These are phyloP conservation scores for Ophiothrix spiculata DNA, from an alignment of 35 echinoderm and acorn worm genomes.

Conservation along the genomic window DNA sequence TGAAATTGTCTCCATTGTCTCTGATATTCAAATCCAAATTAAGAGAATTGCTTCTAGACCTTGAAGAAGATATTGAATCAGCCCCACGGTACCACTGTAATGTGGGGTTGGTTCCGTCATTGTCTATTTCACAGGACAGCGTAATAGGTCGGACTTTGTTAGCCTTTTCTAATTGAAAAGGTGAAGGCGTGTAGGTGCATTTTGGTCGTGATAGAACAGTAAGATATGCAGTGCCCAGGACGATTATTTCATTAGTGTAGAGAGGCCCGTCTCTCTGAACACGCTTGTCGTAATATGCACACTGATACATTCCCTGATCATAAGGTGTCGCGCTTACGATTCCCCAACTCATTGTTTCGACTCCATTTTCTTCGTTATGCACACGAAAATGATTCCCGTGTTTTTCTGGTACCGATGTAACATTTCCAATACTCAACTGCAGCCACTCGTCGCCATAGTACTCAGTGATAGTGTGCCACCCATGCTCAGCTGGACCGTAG, in stretches of 20 bases:
- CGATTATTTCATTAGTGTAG: background rate
- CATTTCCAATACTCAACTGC: background rate
- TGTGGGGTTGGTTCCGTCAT: background rate
- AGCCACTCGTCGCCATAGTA: background rate
- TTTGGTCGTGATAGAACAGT: background rate
- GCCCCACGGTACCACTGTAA: background rate
- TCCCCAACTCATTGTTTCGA: background rate
- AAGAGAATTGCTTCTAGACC: background rate
- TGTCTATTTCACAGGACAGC: background rate
- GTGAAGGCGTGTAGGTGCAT: background rate
- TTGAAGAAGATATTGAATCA: background rate
- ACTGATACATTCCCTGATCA: background rate
- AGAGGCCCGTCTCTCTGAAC: background rate
- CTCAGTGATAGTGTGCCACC: background rate
- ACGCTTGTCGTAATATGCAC: background rate
- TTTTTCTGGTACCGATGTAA: background rate
- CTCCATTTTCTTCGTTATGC: background rate
- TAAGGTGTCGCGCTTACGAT: background rate
- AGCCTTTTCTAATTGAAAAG: background rate
- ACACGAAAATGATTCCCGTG: background rate
- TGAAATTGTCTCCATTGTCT: background rate
- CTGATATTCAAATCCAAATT: background rate
- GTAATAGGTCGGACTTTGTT: background rate
- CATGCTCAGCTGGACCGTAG: background rate
- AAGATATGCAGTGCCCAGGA: background rate